Conservation (phyloP, 2,888 invertebrate species). For the Chrysodeixis includens region DNA sequence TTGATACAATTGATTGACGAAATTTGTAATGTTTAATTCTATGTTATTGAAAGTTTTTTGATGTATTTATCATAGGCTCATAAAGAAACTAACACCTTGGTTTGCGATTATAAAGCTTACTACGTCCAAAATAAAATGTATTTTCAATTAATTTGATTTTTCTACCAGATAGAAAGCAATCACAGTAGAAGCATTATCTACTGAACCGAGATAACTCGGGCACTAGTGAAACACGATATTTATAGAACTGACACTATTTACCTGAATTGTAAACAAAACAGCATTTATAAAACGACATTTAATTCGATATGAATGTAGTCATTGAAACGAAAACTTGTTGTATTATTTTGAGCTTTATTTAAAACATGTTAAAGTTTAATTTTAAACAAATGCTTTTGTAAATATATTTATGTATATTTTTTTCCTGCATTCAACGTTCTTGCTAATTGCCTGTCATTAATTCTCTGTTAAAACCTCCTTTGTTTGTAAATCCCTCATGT, state of each 20-base stretch:
- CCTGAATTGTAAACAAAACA: background rate
- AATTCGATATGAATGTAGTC: slow-evolving; percentile 41
- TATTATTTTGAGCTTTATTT: slow-evolving; percentile 21
- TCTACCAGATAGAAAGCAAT: background rate
- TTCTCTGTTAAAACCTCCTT: background rate
- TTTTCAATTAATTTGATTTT: background rate
- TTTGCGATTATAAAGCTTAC: background rate
- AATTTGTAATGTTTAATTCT: background rate
- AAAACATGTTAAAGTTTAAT: background rate
- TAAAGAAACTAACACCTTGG: background rate
- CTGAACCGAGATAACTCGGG: slow-evolving; percentile 1
- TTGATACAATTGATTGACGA: background rate
- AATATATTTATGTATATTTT: background rate
- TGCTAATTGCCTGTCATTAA: background rate
- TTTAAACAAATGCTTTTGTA: background rate
- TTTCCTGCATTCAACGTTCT: background rate
- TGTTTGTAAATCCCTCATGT: background rate
- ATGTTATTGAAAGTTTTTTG: background rate
- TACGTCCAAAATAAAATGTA: background rate
- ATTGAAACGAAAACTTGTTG: slow-evolving; percentile 36
- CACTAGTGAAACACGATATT: background rate
- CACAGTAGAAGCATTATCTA: slow-evolving; percentile 4
- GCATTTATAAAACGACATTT: slow-evolving; percentile 10
- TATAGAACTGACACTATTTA: background rate
- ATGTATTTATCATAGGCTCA: background rate